Conservation (phyloP, 2,797 vertebrate species). For the Coregonus suidteri region DNA sequence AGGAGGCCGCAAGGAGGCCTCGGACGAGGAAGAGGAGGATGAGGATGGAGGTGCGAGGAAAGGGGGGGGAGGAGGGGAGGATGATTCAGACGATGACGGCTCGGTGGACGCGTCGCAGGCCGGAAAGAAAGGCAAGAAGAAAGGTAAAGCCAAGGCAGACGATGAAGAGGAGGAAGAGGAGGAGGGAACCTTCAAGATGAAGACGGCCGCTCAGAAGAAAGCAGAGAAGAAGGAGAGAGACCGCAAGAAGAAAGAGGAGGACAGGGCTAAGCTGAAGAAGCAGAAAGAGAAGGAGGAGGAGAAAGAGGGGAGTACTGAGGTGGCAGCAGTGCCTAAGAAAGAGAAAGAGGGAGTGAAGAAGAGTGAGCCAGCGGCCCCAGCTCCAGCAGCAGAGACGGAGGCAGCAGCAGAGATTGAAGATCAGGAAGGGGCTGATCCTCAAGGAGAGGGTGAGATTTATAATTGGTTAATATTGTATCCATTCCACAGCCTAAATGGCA, state of each 20-base stretch:
- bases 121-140: conserved; percentile 79
- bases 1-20: conserved; percentile 67
- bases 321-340: conserved; percentile 44
- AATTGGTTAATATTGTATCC: not conserved
- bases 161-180: conserved; percentile 78
- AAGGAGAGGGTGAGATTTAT: conserved; percentile 66
- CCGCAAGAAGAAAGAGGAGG: conserved; percentile 86
- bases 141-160: conserved; percentile 69
- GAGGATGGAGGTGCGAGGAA: conserved; percentile 62
- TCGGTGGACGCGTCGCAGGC: conserved; percentile 77
- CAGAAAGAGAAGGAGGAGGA: conserved; percentile 81
- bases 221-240: conserved; percentile 98
- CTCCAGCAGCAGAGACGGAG: not conserved
- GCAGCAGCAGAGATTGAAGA: conserved; percentile 43
- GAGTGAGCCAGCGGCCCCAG: conserved; percentile 43
- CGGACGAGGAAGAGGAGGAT: conserved; percentile 77
- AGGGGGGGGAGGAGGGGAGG: conserved; percentile 28
- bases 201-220: conserved; percentile 96
- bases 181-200: conserved; percentile 85
- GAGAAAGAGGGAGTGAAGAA: conserved; percentile 58
- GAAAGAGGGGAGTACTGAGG: conserved; percentile 52
- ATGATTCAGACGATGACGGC: conserved; percentile 72
- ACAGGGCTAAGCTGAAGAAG: conserved; percentile 83
- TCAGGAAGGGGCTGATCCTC: conserved; percentile 66
- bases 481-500: not conserved